Evolutionary conservation across 2,113 vertebrate species (phyloP).

Genomic region (Grammomys surdaster): DNA sequence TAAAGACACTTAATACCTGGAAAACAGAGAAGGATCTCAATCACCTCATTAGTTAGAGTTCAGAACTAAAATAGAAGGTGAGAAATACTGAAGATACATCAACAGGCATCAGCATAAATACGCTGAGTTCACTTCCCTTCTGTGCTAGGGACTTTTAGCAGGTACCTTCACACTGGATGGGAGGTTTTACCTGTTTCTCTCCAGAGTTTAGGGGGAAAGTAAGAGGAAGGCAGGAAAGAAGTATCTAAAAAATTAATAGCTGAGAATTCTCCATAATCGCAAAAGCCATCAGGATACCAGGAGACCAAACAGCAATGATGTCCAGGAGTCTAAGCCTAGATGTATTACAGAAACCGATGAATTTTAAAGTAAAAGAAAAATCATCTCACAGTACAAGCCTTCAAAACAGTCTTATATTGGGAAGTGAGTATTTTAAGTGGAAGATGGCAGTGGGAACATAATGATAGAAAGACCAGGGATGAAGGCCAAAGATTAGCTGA

Average conservation of each 20-base stretch:
- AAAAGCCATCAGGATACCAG: not conserved
- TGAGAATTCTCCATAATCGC: not conserved
- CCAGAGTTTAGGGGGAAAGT: not conserved
- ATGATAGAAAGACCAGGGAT: not conserved
- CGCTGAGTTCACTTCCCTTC: not conserved
- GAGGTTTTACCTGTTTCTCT: not conserved
- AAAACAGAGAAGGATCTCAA: not conserved
- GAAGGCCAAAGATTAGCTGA: not conserved
- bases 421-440: not conserved
- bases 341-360: not conserved
- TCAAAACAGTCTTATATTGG: not conserved
- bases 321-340: not conserved
- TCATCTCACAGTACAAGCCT: not conserved
- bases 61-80: not conserved
- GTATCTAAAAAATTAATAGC: not conserved
- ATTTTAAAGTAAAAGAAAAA: slow-evolving; percentile 15
- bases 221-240: not conserved
- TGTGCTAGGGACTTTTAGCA: not conserved
- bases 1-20: not conserved
- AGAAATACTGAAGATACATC: not conserved
- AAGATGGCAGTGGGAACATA: not conserved
- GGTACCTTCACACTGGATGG: not conserved
- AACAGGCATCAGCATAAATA: not conserved
- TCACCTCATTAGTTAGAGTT: not conserved
- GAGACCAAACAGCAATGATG: not conserved